Evolutionary conservation across 2,888 invertebrate species (phyloP), one percentile per base, ranked within the genome.

Genomic region (Trissolcus japonicus): DNA sequence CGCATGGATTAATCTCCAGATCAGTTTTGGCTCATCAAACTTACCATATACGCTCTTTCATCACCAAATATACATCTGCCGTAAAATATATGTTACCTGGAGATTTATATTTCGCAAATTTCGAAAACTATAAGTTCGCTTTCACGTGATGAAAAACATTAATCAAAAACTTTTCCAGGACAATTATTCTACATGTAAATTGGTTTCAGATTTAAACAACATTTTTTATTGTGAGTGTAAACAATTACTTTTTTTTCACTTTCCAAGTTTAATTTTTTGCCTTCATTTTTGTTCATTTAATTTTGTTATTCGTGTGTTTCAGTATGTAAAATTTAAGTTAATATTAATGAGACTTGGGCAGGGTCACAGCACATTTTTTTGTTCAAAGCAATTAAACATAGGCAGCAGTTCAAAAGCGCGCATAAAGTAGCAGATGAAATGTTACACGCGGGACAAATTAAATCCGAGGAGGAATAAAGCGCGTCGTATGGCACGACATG

Each of bases 361-460:
- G n/a, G 19, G n/a, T 25, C 6, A 53, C 19, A 3, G 46, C 16
- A 43, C 2, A 43, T 43, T 16, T 16, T 43, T 46, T 16, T 46
- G 0, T 46, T 46, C 46, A 1, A 6, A 46, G 46, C 35, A 35
- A 35, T 62, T 53, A 54, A 35, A 46, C 14, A 17, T 53, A 54
- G 4, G 35, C 16, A 13, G 2, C 13, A 60, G 54, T 54, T 60
- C 54, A 25, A 68, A 68, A 48, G 59, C 46, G 40, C 51, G 17
- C 2, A 43, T 59, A 19, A 54, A 35, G 35, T 19, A 48, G 21
- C 54, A 48, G 54, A 19, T 68, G 68, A 51, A 54, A 68, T 54
- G 54, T 54, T 54, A 60, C 68, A 29, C 68, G 54, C 19, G 68
- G 68, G 60, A 60, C 25, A n/a, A 68, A 68, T 67, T 60, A 68